Conservation (phyloP, 1,140 invertebrate genomes). For the Zaprionus nigranus region DNA sequence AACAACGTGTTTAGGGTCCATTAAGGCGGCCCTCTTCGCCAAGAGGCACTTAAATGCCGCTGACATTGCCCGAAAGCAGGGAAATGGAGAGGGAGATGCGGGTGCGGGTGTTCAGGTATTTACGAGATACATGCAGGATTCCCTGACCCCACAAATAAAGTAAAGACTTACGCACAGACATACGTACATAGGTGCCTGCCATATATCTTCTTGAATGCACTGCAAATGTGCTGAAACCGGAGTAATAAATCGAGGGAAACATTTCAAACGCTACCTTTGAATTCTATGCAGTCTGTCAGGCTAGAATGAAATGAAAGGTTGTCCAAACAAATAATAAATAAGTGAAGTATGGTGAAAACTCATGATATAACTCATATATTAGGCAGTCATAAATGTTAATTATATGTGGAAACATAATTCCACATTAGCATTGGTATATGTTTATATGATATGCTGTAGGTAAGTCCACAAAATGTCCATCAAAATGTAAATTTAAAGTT, state of each 20-base stretch:
- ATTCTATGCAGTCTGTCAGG: not conserved
- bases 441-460: too few relatives aligned
- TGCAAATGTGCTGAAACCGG: conserved; percentile 5
- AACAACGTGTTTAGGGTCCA: conserved; percentile 77
- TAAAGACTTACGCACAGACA: conserved; percentile 2
- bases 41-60: conserved; percentile 64
- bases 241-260: not conserved
- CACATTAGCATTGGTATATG: too few relatives aligned
- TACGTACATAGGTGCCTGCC: not conserved
- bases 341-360: too few relatives aligned
- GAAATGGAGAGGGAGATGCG: not conserved
- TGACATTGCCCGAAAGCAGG: conserved; percentile 41
- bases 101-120: conserved; percentile 48
- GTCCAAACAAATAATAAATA: too few relatives aligned
- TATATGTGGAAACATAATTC: too few relatives aligned
- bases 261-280: not conserved
- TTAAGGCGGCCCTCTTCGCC: conserved; percentile 57
- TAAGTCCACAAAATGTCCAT: too few relatives aligned
- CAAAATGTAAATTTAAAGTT: too few relatives aligned
- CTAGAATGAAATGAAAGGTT: not conserved
- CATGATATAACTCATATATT: too few relatives aligned
- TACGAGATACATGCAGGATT: conserved; percentile 29
- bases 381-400: too few relatives aligned
- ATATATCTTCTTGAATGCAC: not conserved
- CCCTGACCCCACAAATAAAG: conserved; percentile 18